phyloP scores from a whole-genome alignment of 2,888 invertebrate species.

The Dichetophora obliterata region DNA sequence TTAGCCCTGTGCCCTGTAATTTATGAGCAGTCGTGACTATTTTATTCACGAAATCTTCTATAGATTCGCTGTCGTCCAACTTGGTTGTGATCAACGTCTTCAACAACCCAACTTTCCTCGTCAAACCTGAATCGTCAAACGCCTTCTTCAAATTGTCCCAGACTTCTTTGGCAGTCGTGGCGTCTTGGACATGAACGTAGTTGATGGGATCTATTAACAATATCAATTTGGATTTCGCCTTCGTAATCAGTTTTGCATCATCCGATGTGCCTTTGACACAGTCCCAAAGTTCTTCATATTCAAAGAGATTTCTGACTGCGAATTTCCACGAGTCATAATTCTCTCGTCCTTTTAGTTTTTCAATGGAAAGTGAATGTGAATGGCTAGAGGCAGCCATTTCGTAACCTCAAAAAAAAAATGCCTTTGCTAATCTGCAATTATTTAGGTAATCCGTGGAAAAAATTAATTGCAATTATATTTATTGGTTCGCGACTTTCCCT shows the following conservation, averaged over 20 bases:
- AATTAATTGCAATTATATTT: too few species aligned
- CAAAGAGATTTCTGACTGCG: neutral
- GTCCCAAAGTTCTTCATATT: too few species aligned
- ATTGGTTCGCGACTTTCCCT: too few species aligned
- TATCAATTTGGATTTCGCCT: neutral
- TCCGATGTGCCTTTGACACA: neutral
- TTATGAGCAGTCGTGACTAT: slow-evolving; percentile 33
- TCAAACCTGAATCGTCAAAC: too few species aligned
- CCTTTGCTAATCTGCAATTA: neutral
- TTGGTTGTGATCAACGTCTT: too few species aligned
- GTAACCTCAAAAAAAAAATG: neutral
- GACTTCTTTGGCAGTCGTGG: neutral
- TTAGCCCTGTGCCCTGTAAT: slow-evolving; percentile 28
- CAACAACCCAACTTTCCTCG: too few species aligned
- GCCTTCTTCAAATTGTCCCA: neutral
- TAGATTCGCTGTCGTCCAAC: neutral
- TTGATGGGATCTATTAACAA: too few species aligned
- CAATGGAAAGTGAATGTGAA: neutral
- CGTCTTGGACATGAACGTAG: neutral
- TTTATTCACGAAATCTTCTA: slow-evolving; percentile 13
- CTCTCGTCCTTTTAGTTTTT: neutral
- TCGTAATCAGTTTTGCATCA: neutral
- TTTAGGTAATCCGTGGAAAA: neutral
- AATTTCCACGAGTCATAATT: neutral
- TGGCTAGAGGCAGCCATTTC: neutral